phyloP scores from a whole-genome alignment of 2,888 invertebrate genomes.

The Junonia oenone region DNA sequence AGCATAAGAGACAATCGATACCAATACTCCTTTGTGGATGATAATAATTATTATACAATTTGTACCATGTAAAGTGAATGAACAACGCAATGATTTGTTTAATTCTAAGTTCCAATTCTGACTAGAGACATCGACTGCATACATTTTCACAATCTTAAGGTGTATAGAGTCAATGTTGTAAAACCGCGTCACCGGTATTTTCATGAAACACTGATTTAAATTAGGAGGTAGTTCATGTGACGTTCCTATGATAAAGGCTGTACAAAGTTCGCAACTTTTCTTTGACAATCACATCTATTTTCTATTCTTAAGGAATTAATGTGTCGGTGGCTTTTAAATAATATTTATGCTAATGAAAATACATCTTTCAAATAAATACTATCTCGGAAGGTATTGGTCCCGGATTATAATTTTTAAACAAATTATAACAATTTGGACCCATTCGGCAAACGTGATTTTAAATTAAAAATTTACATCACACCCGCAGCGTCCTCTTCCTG shows the following conservation, averaged over 20 bases:
- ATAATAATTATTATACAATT: constrained; percentile 5
- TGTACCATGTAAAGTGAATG: constrained; percentile 28
- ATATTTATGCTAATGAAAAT: constrained; percentile 75
- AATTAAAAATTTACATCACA: constrained; percentile 60
- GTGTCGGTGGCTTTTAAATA: constrained; percentile 80
- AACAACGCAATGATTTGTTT: constrained; percentile 37
- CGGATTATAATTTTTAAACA: constrained; percentile 80
- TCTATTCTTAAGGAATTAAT: constrained; percentile 79
- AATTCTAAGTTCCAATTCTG: constrained; percentile 68
- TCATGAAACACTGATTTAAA: constrained; percentile 67
- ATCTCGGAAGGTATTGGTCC: constrained; percentile 79
- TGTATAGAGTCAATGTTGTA: constrained; percentile 47
- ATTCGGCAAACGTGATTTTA: constrained; percentile 69
- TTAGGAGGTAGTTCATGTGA: constrained; percentile 75
- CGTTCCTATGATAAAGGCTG: constrained; percentile 42
- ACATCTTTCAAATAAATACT: constrained; percentile 80
- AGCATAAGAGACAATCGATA: neutral
- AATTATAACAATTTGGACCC: constrained; percentile 78
- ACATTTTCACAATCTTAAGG: constrained; percentile 35
- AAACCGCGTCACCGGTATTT: constrained; percentile 54
- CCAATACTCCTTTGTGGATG: neutral
- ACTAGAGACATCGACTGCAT: constrained; percentile 64
- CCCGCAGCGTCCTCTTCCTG: constrained; percentile 48
- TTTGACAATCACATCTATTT: constrained; percentile 70
- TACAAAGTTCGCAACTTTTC: constrained; percentile 73